Evolutionary conservation across 1,140 invertebrate species (phyloP), one percentile per base, ranked within the genome.

Genomic region (Drosophila melanica): DNA sequence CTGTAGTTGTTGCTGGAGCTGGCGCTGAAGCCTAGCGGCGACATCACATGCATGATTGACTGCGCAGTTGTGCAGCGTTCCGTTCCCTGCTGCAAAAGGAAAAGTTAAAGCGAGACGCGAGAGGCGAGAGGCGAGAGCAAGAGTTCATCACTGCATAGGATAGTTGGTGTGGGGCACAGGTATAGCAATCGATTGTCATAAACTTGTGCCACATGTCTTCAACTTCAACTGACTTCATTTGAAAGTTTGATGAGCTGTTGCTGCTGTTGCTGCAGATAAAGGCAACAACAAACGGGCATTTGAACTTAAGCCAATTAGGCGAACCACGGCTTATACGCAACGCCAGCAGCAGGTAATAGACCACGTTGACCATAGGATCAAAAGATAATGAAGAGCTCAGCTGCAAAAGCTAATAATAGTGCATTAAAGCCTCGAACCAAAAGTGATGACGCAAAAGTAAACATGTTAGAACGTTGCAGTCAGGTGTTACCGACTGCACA

Each of bases 1-100:
- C 35, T 50, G 14, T 39, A 30, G n/a, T 27, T 57, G 41, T 10
- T 6, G 18, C 41, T 44, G 39, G 7, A 39, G 33, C 55, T 68
- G 41, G 9, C 65, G 62, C 44, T 59, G 44, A 42, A 79, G 82
- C 84, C 84, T 89, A 79, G 84, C 84, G 79, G 84, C 72, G 63
- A 84, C 79, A 87, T 87, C 82, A 87, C 82, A 87, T 87, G 82
- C 82, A 89, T 87, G 82, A 87, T 87, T 87, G 82, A 87, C 82
- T 87, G 82, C 76, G 82, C 82, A 87, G 82, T 89, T 87, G 84
- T 87, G 82, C 82, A 87, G 73, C 67, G 82, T 66, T 77, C 66
- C 64, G 68, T 23, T 23, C 71, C 68, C 63, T 65, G 79, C 18
- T 50, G 48, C 75, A 11, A 23, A 35, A 27, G 50, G 20, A 5